phyloP scores from a whole-genome alignment of 64 coral and sea anemone species.

The Trachythela sp. region DNA sequence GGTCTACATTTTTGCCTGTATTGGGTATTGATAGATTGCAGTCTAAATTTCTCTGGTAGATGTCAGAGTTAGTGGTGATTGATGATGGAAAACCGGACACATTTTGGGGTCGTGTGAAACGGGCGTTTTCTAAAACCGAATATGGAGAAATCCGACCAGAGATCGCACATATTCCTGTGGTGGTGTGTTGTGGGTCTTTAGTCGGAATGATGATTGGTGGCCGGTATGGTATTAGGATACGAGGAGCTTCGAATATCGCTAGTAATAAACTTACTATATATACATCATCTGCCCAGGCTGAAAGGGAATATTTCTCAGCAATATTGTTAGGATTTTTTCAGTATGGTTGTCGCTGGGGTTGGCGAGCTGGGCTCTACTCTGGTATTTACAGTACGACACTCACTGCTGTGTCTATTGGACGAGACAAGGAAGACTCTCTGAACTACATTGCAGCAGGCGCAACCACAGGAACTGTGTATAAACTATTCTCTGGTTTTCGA shows the following conservation, averaged over 20 bases:
- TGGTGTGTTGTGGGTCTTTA: conserved; percentile 42
- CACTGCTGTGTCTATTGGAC: not conserved
- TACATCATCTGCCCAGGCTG: conserved; percentile 46
- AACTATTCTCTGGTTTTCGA: conserved; percentile 18
- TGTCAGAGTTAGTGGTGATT: not conserved
- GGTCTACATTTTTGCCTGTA: too few species aligned
- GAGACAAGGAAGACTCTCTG: not conserved
- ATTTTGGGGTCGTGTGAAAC: conserved; percentile 14
- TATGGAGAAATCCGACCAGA: conserved; percentile 40
- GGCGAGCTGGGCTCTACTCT: conserved; percentile 51
- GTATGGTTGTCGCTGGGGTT: conserved; percentile 58
- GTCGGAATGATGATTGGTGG: conserved; percentile 59
- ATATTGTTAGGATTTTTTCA: conserved; percentile 35
- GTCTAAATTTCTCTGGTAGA: not conserved
- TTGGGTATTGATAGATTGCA: too few species aligned
- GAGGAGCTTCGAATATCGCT: conserved; percentile 28
- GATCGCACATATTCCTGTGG: conserved; percentile 45
- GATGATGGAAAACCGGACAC: not conserved
- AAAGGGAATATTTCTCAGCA: conserved; percentile 45
- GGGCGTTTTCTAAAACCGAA: not conserved
- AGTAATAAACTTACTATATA: conserved; percentile 55
- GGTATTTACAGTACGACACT: conserved; percentile 38
- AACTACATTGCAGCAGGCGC: conserved; percentile 11
- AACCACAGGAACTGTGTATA: conserved; percentile 21
- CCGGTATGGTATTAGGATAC: conserved; percentile 44